Evolutionary conservation across 2,797 vertebrate species (phyloP), one percentile per base, ranked within the genome.

Genomic region (Myotis pilosus): DNA sequence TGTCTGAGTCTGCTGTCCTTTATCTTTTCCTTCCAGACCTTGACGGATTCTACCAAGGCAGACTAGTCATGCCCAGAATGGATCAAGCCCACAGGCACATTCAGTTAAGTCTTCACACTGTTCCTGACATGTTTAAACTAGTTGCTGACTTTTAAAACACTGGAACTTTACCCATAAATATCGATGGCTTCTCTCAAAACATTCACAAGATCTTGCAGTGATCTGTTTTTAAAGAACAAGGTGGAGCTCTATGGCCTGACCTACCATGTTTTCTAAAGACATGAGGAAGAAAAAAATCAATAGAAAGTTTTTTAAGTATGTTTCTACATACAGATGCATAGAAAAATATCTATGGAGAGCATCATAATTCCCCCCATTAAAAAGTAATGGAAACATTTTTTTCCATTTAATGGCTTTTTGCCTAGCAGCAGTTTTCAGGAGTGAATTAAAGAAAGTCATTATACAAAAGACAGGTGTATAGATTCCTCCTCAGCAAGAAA

Each of bases 401-500:
- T 82, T 49, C 7, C 12, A 64, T 51, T 76, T 87, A 85, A 62
- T 90, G 66, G 60, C 9, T 88, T 95, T 94, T 90, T 23, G 53
- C 69, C 85, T 41, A 75, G 33, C 72, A 62, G 53, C 53, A 81
- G 49, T 91, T 92, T 85, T 90, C 2, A 51, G 82, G 68, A 87
- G 51, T 36, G 36, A 84, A 82, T 86, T 47, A 83, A 76, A 55
- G 3, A 83, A 76, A 55, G 3, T 78, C 55, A 68, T 80, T 93
- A 72, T 78, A 36, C 28, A 83, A 66, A 44, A 94, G 36, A 51
- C n/a, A 53, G 11, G 47, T 51, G 2, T 51, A 80, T 28, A 60
- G 66, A 66, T 71, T 87, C 20, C 55, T 84, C 66, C 68, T 16
- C 6, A 66, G 22, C 60, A 30, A 80, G 72, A 80, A 84, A 84